Conservation (phyloP, 2,113 vertebrate species). For the Solenodon paradoxus region DNA sequence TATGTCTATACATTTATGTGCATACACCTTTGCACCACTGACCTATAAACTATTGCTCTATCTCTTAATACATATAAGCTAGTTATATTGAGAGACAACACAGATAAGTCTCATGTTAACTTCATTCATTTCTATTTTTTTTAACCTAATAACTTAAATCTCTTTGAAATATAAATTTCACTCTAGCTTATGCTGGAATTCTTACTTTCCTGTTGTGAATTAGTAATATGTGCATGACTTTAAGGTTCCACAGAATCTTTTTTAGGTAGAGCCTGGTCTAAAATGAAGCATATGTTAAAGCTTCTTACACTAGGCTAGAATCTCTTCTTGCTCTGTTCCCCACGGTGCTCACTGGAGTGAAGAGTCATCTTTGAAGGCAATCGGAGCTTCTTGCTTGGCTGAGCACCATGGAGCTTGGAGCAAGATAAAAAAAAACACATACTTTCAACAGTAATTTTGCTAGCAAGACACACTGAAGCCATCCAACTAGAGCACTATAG, state of each 20-base stretch:
- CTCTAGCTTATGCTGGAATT: background rate
- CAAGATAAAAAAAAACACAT: slow-evolving; percentile 66
- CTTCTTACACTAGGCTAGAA: slow-evolving; percentile 26
- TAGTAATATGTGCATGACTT: background rate
- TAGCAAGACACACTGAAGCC: slow-evolving; percentile 15
- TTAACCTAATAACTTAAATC: background rate
- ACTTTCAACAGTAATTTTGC: slow-evolving; percentile 59
- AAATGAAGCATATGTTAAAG: slow-evolving; percentile 59
- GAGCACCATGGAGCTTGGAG: slow-evolving; percentile 66
- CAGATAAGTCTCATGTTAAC: no score
- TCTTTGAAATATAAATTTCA: background rate
- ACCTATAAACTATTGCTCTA: background rate
- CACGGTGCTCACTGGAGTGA: slow-evolving; percentile 57
- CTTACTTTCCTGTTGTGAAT: slow-evolving; percentile 34
- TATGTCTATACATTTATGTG: background rate
- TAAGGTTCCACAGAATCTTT: background rate
- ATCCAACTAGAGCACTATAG: background rate
- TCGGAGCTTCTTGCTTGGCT: slow-evolving; percentile 69
- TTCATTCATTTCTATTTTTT: background rate
- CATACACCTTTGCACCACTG: background rate
- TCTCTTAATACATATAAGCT: background rate
- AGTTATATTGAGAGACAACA: background rate
- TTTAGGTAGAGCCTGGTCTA: background rate
- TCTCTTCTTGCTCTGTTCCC: slow-evolving; percentile 19
- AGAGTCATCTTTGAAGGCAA: slow-evolving; percentile 66